Conservation (phyloP, 2,113 vertebrate genomes). For the Misgurnus anguillicaudatus region DNA sequence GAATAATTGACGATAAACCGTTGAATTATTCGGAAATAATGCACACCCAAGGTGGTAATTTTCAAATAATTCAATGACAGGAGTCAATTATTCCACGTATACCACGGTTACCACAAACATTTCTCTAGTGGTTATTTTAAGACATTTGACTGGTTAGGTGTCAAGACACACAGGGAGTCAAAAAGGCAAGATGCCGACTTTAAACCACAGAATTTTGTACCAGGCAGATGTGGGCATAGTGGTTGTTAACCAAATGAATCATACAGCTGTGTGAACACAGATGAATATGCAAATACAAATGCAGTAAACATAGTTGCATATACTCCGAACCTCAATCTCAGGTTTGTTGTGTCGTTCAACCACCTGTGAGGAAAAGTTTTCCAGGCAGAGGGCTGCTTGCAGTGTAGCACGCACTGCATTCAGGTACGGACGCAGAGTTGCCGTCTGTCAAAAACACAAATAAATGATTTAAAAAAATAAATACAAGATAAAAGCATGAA, state of each 20-base stretch:
- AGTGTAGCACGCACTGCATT: slow-evolving; percentile 95
- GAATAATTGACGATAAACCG: too few species aligned
- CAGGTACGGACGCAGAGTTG: slow-evolving; percentile 95
- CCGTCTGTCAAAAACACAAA: slow-evolving; percentile 77
- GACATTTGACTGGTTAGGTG: too few species aligned
- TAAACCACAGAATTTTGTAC: too few species aligned
- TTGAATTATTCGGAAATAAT: too few species aligned
- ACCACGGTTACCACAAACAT: too few species aligned
- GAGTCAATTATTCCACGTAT: too few species aligned
- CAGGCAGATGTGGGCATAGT: not conserved
- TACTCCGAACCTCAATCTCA: slow-evolving; percentile 93
- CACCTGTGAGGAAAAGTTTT: slow-evolving; percentile 98
- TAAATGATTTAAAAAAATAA: not conserved
- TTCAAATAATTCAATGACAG: too few species aligned
- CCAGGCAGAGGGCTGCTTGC: slow-evolving; percentile 95
- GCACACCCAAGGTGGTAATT: too few species aligned
- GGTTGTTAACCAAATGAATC: not conserved
- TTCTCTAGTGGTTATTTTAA: too few species aligned
- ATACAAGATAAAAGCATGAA: not conserved
- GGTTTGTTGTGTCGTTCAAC: slow-evolving; percentile 98
- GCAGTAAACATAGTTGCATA: not conserved
- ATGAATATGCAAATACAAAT: too few species aligned
- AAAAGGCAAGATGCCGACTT: too few species aligned
- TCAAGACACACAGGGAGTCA: not conserved
- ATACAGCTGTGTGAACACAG: not conserved